These are phyloP conservation scores for Daboia siamensis DNA, from an alignment of 2,113 vertebrate species.

Conservation along the genomic window DNA sequence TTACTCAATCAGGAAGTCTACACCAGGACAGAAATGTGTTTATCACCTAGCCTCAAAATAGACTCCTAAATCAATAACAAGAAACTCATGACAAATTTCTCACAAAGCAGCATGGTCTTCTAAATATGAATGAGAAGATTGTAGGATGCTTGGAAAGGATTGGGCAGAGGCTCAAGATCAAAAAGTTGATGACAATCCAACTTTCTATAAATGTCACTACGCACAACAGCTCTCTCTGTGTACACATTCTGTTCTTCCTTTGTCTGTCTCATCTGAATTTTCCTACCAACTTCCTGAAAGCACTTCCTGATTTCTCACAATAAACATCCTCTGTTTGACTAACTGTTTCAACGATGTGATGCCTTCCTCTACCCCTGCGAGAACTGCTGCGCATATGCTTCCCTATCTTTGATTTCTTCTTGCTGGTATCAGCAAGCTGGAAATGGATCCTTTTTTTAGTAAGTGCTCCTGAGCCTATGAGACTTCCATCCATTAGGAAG, in stretches of 20 bases:
- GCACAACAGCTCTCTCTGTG: constrained; percentile 18
- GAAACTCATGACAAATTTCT: constrained; percentile 1
- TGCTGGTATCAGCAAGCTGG: background rate
- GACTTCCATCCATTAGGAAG: background rate
- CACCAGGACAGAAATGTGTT: constrained; percentile 24
- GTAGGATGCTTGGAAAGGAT: background rate
- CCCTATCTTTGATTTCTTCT: constrained; percentile 43
- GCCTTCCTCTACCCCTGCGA: constrained; percentile 20
- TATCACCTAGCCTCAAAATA: constrained; percentile 36
- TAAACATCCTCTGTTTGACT: constrained; percentile 58
- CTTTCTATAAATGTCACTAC: constrained; percentile 29
- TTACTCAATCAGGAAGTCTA: constrained; percentile 2
- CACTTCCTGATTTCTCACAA: constrained; percentile 54
- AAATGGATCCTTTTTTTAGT: constrained; percentile 1
- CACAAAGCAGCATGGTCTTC: constrained; percentile 20
- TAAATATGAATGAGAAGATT: background rate
- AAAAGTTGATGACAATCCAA: constrained; percentile 27
- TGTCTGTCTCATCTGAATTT: constrained; percentile 52
- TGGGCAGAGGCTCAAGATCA: constrained; percentile 15
- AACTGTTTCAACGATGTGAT: background rate
- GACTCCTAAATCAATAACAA: constrained; percentile 19
- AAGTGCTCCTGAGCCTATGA: background rate
- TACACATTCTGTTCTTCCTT: constrained; percentile 25
- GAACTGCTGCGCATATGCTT: constrained; percentile 29
- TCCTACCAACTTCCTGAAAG: constrained; percentile 49